These are phyloP conservation scores for Pseudoips prasinana DNA, from an alignment of 2,888 invertebrate genomes.

Conservation along the genomic window DNA sequence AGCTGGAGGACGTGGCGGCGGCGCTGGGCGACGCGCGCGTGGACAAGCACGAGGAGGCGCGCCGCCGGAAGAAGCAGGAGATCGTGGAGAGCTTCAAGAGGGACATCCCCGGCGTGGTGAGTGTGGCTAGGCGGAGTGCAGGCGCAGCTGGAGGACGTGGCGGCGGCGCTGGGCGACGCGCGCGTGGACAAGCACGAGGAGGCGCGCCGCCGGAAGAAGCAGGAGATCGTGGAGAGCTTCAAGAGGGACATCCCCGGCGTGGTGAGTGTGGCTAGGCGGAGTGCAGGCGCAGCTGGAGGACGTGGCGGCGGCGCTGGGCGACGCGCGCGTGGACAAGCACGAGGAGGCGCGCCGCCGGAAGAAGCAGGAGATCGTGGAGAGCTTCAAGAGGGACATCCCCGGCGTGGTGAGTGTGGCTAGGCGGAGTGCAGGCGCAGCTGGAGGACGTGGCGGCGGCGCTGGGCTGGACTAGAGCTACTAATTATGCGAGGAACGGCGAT, in stretches of 20 bases:
- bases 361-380: constrained; percentile 98
- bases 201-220: constrained; percentile 94
- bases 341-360: constrained; percentile 96
- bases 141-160: constrained; percentile 91
- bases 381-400: constrained; percentile 96
- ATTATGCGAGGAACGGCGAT: too few species aligned
- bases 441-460: constrained; percentile 94
- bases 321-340: constrained; percentile 98
- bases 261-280: constrained; percentile 72
- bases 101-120: constrained; percentile 95
- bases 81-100: constrained; percentile 98
- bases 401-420: constrained; percentile 85
- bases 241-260: constrained; percentile 98
- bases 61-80: constrained; percentile 97
- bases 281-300: constrained; percentile 93
- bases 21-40: constrained; percentile 97
- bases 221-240: constrained; percentile 98
- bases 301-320: constrained; percentile 94
- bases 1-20: constrained; percentile 92
- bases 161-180: constrained; percentile 95
- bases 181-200: constrained; percentile 98
- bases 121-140: constrained; percentile 84
- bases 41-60: constrained; percentile 97
- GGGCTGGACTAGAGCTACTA: too few species aligned
- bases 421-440: constrained; percentile 91